These are phyloP conservation scores for Lycocerus yunnanus DNA, from an alignment of 2,888 invertebrate genomes.

Conservation along the genomic window DNA sequence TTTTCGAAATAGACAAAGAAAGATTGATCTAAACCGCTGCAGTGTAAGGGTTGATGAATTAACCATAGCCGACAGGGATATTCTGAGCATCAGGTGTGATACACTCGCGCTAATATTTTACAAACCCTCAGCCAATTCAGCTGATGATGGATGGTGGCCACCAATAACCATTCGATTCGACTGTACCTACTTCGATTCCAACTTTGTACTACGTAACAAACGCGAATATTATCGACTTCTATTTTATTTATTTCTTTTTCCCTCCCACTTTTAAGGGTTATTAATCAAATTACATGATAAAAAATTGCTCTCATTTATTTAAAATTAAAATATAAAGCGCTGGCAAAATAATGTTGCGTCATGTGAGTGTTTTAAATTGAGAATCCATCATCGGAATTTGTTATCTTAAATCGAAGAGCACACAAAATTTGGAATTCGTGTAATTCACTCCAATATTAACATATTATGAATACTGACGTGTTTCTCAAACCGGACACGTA, in stretches of 20 bases:
- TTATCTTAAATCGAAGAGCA: neutral
- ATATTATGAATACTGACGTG: slow-evolving; percentile 13
- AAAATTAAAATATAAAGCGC: neutral
- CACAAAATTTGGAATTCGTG: neutral
- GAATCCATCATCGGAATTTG: neutral
- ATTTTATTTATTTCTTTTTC: neutral
- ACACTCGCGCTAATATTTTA: slow-evolving; percentile 30
- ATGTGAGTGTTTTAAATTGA: neutral
- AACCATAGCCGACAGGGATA: slow-evolving; percentile 27
- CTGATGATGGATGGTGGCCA: slow-evolving; percentile 28
- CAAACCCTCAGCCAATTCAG: slow-evolving; percentile 28
- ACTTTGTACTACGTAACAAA: slow-evolving; percentile 12
- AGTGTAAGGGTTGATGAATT: slow-evolving; percentile 29
- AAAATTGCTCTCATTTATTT: neutral
- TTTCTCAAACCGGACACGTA: slow-evolving; percentile 29
- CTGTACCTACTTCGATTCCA: slow-evolving; percentile 9
- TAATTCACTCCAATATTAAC: neutral
- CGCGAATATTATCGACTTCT: slow-evolving; percentile 1
- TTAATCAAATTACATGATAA: neutral
- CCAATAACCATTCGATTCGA: slow-evolving; percentile 25
- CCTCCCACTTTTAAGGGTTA: neutral
- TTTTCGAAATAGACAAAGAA: slow-evolving; percentile 17
- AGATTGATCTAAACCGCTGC: slow-evolving; percentile 18
- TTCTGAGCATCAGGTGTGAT: slow-evolving; percentile 33
- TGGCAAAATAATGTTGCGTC: neutral